Evolutionary conservation across 2,113 vertebrate genomes (phyloP), one percentile per base, ranked within the genome.

Genomic region (Scortum barcoo): DNA sequence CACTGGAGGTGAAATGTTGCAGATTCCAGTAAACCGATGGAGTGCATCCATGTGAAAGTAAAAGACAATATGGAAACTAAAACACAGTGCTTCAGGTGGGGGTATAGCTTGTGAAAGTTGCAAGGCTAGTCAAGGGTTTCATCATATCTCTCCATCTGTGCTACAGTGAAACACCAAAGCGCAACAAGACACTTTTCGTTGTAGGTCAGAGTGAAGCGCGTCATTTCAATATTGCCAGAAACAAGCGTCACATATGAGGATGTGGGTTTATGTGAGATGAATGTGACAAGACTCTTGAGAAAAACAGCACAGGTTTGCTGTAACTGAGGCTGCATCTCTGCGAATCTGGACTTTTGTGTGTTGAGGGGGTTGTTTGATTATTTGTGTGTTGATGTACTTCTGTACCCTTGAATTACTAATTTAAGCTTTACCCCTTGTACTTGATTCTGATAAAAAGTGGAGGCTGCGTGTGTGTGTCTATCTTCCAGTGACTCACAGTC

Each of bases 401-500:
- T 36, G 22, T 22, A 16, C 22, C 4, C 3, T 56, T 50, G 5
- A 75, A 26, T 54, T 14, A 44, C 19, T 24, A 22, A 24, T 57
- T 9, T 30, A 42, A 22, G 62, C 50, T 72, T 58, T 16, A 62
- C 7, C 17, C 1, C 4, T 16, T 20, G 9, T 16, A 26, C 2
- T 22, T 66, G 30, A 26, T 28, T 17, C 22, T 11, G 42, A 4
- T 42, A 51, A 44, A 20, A 26, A 36, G 3, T 57, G 38, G 17
- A 36, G 1, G 36, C 19, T 24, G 6, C 24, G 28, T n/a, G 46
- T 71, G 48, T 85, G 38, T 44, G 7, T 72, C 17, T 73, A 5
- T 57, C 22, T 63, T 60, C 17, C 17, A 24, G 13, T 72, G 28
- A 93, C 94, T 97, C 93, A 99, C 97, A 69, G 80, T 93, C 33